Evolutionary conservation across 2,113 vertebrate genomes (phyloP).

Genomic region (Erythrolamprus reginae): DNA sequence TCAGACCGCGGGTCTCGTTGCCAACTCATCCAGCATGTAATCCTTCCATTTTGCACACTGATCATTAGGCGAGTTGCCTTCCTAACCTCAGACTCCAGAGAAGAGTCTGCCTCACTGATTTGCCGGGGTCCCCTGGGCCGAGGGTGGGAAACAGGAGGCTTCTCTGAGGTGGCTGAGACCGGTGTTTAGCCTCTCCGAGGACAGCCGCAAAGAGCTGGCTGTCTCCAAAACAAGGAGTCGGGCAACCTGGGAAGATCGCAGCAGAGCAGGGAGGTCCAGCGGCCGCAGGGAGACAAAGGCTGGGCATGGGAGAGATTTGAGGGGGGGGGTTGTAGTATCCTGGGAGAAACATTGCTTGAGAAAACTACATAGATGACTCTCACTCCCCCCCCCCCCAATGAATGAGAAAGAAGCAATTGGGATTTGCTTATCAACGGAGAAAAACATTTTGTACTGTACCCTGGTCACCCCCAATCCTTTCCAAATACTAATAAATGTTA

Average conservation of each 20-base stretch:
- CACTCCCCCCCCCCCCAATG: too few relatives aligned
- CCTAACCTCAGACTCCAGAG: conserved; percentile 63
- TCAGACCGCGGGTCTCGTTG: conserved; percentile 37
- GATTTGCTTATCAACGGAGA: not conserved
- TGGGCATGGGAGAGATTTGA: not conserved
- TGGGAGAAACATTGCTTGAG: not conserved
- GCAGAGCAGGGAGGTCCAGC: not conserved
- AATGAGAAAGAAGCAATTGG: not conserved
- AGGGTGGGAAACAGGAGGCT: not conserved
- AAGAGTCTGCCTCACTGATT: conserved; percentile 15
- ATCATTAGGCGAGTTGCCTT: conserved; percentile 45
- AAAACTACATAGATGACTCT: not conserved
- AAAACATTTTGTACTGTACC: not conserved
- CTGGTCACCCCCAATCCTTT: not conserved
- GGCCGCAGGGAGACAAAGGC: not conserved
- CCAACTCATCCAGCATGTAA: conserved; percentile 46
- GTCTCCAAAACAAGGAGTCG: not conserved
- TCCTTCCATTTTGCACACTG: conserved; percentile 52
- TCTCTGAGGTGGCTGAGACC: not conserved
- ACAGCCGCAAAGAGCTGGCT: not conserved
- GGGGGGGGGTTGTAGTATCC: not conserved
- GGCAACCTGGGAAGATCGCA: not conserved
- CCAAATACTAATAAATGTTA: not conserved
- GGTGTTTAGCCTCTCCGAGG: conserved; percentile 10
- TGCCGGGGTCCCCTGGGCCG: not conserved